Evolutionary conservation across 2,797 vertebrate species (phyloP).

Genomic region (Oophaga sylvatica): DNA sequence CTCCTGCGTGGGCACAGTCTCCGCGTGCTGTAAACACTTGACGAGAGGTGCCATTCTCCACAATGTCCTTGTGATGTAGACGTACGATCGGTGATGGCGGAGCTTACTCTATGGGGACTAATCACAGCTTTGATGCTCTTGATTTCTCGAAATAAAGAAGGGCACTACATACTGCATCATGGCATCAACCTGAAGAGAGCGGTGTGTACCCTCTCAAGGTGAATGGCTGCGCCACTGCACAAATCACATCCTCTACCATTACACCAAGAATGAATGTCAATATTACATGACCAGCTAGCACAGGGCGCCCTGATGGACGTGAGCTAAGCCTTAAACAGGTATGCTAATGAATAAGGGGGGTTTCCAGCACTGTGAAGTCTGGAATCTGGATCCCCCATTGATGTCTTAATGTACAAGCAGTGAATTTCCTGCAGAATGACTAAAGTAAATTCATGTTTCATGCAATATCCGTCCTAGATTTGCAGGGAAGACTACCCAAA

Average conservation of each 20-base stretch:
- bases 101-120: conserved; percentile 8
- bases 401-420: too few relatives aligned
- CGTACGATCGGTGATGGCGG: neutral
- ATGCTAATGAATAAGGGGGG: too few relatives aligned
- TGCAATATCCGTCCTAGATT: neutral
- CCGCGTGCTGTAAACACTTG: neutral
- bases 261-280: too few relatives aligned
- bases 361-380: too few relatives aligned
- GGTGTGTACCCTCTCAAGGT: neutral
- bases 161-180: conserved; percentile 2
- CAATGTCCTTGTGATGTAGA: conserved; percentile 26
- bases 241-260: neutral
- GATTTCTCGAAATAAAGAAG: conserved; percentile 12
- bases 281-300: too few relatives aligned
- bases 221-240: neutral
- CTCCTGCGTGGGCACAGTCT: conserved; percentile 18
- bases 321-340: too few relatives aligned
- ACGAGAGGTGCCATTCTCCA: conserved; percentile 1
- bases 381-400: too few relatives aligned
- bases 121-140: conserved; percentile 25
- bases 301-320: too few relatives aligned
- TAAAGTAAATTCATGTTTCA: too few relatives aligned
- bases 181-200: too few relatives aligned
- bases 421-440: too few relatives aligned
- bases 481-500: neutral